Conservation (phyloP, 35 echinoderm and acorn worm genomes). For the Lytechinus pictus region DNA sequence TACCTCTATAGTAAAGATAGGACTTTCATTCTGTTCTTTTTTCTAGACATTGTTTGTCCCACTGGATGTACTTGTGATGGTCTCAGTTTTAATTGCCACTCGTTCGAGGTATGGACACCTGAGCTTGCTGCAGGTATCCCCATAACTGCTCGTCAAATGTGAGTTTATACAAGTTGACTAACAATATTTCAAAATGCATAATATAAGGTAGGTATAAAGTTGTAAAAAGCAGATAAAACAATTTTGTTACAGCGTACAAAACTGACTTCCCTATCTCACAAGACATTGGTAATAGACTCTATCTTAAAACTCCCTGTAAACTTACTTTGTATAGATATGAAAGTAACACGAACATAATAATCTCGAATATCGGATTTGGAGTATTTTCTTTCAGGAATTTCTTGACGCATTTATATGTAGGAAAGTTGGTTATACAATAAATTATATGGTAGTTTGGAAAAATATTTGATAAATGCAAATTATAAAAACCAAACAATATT, state of each 20-base stretch:
- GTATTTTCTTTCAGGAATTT: too few relatives aligned
- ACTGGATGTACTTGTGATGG: slow-evolving; percentile 66
- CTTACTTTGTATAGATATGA: too few relatives aligned
- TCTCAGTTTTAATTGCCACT: slow-evolving; percentile 52
- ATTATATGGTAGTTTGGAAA: too few relatives aligned
- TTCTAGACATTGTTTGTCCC: slow-evolving; percentile 63
- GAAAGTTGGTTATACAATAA: too few relatives aligned
- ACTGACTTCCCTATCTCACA: too few relatives aligned
- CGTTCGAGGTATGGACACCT: slow-evolving; percentile 37
- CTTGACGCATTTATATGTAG: too few relatives aligned
- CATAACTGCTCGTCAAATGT: slow-evolving; percentile 52
- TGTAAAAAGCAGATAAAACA: neutral
- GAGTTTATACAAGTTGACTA: slow-evolving; percentile 25
- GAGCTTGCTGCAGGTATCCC: neutral
- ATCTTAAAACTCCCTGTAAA: too few relatives aligned
- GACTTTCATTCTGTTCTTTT: neutral
- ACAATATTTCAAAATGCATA: neutral
- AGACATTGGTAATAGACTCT: too few relatives aligned
- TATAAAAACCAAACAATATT: too few relatives aligned
- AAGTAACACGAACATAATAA: too few relatives aligned
- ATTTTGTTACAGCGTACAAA: neutral
- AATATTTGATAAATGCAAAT: too few relatives aligned
- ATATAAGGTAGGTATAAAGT: neutral
- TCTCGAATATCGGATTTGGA: too few relatives aligned
- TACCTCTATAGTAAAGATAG: neutral